A percentile compares a stretch with the other conserved stretches of the same genome.
These are phyloP conservation scores for Podarcis muralis DNA, from an alignment of 2,113 vertebrate genomes.

Conservation along the genomic window DNA sequence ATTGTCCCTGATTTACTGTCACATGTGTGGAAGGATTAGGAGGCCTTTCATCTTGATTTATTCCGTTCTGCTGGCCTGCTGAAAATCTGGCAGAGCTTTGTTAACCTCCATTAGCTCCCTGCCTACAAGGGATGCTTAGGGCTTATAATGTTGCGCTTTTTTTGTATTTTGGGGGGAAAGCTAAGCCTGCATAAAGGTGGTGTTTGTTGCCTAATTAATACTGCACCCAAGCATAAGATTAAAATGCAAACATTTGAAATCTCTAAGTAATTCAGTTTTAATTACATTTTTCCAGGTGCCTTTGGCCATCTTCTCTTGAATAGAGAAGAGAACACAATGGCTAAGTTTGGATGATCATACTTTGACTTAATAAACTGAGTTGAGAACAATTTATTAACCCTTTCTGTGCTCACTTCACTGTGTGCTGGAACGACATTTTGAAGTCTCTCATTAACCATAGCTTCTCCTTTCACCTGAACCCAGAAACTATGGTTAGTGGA, in stretches of 20 bases:
- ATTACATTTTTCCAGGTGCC: background rate
- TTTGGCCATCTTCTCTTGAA: background rate
- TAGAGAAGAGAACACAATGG: background rate
- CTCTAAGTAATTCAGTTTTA: background rate
- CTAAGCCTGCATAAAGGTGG: background rate
- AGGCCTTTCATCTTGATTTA: constrained; percentile 12
- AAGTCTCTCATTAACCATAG: background rate
- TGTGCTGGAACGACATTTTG: background rate
- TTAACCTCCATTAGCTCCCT: constrained; percentile 10
- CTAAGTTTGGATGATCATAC: background rate
- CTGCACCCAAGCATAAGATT: background rate
- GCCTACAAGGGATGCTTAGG: background rate
- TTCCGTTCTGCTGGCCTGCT: background rate
- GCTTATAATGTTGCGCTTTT: background rate
- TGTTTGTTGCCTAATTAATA: background rate
- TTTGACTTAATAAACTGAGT: background rate
- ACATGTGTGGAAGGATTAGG: background rate
- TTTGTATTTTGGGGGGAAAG: background rate
- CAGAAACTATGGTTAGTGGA: background rate
- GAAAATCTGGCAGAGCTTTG: background rate
- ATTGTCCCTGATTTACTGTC: constrained; percentile 14
- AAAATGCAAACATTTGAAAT: background rate
- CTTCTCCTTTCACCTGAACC: background rate
- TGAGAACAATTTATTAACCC: background rate
- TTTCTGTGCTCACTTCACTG: background rate